Percentiles rank a stretch among this genome's conserved stretches.
Conservation (phyloP, 2,888 invertebrate species). For the Protophormia terraenovae region DNA sequence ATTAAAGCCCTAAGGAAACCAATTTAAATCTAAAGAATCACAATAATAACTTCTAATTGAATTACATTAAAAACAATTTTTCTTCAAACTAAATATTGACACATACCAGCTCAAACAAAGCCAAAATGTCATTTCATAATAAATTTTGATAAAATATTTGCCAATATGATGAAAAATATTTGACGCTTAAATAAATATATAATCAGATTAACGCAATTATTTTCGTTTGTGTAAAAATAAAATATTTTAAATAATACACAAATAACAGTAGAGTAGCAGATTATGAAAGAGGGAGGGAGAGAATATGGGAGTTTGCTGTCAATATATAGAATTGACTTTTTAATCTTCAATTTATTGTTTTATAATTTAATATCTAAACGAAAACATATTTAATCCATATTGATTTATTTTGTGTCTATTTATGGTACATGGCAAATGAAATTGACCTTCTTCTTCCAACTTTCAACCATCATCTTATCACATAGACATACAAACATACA, state of each 20-base stretch:
- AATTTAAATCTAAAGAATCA: neutral
- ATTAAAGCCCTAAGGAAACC: neutral
- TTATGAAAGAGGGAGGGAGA: neutral
- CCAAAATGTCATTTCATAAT: neutral
- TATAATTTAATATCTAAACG: constrained; percentile 28
- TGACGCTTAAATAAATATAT: constrained; percentile 1
- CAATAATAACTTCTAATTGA: neutral
- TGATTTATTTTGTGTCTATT: constrained; percentile 36
- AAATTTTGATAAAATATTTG: neutral
- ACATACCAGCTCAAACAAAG: neutral
- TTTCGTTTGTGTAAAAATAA: neutral
- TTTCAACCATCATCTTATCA: too few relatives aligned
- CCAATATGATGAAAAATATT: neutral
- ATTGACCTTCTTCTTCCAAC: neutral
- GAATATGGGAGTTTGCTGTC: neutral
- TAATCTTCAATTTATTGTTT: constrained; percentile 45
- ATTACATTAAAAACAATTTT: neutral
- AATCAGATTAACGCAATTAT: constrained; percentile 29
- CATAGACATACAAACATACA: too few relatives aligned
- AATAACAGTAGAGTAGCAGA: too few relatives aligned
- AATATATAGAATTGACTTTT: neutral
- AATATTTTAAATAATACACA: neutral
- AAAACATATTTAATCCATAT: constrained; percentile 39
- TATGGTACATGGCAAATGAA: neutral
- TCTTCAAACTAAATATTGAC: neutral